Conservation (phyloP, 2,888 invertebrate genomes). For the Drosophila multiciliata region DNA sequence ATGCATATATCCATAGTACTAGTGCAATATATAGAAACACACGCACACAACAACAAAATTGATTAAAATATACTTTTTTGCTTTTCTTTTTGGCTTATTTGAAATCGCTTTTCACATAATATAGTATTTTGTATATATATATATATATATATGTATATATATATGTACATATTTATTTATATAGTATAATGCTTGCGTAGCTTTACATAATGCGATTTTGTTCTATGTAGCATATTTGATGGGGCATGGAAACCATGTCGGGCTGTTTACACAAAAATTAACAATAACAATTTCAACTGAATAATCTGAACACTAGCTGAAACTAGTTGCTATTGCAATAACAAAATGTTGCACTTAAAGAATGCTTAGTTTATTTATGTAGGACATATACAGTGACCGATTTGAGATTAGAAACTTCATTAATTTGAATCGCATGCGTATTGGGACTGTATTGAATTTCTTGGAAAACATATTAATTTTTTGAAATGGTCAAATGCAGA, state of each 20-base stretch:
- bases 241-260: conserved; percentile 34
- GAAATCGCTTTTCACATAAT: conserved; percentile 32
- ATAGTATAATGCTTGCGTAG: conserved; percentile 34
- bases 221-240: conserved; percentile 19
- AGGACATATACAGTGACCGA: conserved; percentile 3
- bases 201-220: conserved; percentile 47
- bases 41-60: conserved; percentile 37
- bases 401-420: neutral
- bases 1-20: conserved; percentile 8
- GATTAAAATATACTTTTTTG: conserved; percentile 20
- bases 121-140: conserved; percentile 12
- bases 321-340: neutral
- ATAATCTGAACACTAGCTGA: conserved; percentile 8
- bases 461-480: neutral
- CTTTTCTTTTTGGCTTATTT: conserved; percentile 17
- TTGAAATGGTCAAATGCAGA: neutral
- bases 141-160: neutral
- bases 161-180: neutral
- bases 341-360: conserved; percentile 13
- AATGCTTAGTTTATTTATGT: conserved; percentile 2
- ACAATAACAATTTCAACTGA: conserved; percentile 38
- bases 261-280: conserved; percentile 9
- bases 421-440: neutral
- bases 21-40: conserved; percentile 14
- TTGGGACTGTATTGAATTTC: neutral